Base-by-base conservation (phyloP, 92 coral and sea anemone genomes). In the Bergia sp. region DNA sequence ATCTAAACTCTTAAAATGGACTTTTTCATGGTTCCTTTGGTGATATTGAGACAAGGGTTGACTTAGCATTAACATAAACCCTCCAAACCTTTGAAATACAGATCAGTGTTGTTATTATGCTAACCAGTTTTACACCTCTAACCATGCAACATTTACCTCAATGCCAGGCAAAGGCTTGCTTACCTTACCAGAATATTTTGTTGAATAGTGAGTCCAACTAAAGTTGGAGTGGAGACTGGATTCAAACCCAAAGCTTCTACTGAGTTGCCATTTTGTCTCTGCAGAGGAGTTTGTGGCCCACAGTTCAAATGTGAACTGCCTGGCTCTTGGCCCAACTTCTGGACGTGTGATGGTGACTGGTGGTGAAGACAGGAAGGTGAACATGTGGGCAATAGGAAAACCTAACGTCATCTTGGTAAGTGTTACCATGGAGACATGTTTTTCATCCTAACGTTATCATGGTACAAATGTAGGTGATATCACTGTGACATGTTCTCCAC, bases 331-430 rank as follows among this genome's bases (percentile, higher is more conserved):
- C 39, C 97, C 98, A 18, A 91, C 97, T 15, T 95, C 99, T 13
- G 99, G 98, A 10, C 93, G 98, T 16, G 98, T 97, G 0, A 92
- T 97, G 99, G 99, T 97, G 67, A 97, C 99, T 0, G 99, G 99
- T 11, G 98, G 99, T 42, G 99, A 97, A 73, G 99, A 95, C 86
- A 95, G 96, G 82, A 97, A 97, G 71, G 98, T 97, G 40, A 97
- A 95, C 88, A 97, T 97, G 99, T 95, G 98, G 99, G 98, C 98
- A 79, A 88, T 97, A 85, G 99, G 99, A n/a, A 95, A 97, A 84
- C 99, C 99, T 3, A 97, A 97, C 88, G 98, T 97, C 43, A 97
- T 97, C 75, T 73, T 97, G 97, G 99, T 97, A 94, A 69, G 94
- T 40, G 8, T n/a, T 29, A 29, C 29, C 29, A 29, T 29, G 29